Conservation (phyloP, 2,888 invertebrate species). For the Cancer borealis region DNA sequence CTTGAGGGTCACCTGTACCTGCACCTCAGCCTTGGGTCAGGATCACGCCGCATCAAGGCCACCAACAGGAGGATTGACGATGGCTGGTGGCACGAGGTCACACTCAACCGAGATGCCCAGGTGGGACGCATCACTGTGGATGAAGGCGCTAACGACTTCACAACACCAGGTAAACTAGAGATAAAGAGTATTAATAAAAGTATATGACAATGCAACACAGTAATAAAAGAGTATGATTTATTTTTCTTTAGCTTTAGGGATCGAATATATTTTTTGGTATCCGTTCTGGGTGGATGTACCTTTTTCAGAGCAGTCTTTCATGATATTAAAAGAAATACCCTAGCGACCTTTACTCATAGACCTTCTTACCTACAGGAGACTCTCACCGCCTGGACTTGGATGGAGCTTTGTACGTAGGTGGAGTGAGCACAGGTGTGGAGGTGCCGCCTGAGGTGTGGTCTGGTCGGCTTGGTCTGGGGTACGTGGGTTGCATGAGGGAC, state of each 20-base stretch:
- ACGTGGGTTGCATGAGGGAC: conserved; percentile 95
- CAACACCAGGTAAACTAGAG: conserved; percentile 86
- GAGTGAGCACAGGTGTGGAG: conserved; percentile 89
- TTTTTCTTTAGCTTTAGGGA: neutral
- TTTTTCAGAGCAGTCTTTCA: neutral
- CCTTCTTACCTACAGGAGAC: conserved; percentile 84
- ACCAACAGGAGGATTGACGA: conserved; percentile 90
- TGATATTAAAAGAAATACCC: neutral
- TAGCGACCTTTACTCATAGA: neutral
- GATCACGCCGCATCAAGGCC: conserved; percentile 91
- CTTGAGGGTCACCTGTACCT: conserved; percentile 96
- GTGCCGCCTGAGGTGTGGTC: conserved; percentile 95
- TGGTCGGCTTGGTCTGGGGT: conserved; percentile 92
- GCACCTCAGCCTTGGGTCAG: conserved; percentile 94
- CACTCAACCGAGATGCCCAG: conserved; percentile 89
- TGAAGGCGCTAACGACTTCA: conserved; percentile 92
- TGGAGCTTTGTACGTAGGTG: conserved; percentile 93
- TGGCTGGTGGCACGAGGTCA: conserved; percentile 94
- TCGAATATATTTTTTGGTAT: neutral
- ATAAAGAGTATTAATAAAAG: too few relatives aligned
- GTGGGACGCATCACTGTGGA: conserved; percentile 94
- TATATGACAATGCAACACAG: neutral
- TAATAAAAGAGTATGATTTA: neutral
- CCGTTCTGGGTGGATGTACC: neutral
- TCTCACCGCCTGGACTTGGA: conserved; percentile 93